phyloP scores from a whole-genome alignment of 1,140 invertebrate genomes.

The Magallana ariakensis region DNA sequence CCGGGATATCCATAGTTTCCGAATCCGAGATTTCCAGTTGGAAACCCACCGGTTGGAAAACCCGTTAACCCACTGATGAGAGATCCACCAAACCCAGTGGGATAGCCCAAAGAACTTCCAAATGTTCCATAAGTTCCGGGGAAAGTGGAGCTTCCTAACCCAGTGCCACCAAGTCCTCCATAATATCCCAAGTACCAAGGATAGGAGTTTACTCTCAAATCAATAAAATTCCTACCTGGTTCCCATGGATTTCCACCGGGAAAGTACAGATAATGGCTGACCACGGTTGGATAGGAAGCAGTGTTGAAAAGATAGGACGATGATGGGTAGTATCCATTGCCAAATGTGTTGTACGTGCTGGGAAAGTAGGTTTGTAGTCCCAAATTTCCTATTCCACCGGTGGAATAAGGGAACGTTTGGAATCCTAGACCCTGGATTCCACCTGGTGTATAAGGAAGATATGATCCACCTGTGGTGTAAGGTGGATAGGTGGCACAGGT shows the following conservation, averaged over 20 bases:
- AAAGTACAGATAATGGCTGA: slow-evolving; percentile 13
- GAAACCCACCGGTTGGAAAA: not conserved
- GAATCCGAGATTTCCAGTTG: not conserved
- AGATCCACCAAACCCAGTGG: not conserved
- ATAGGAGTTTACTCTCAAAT: slow-evolving; percentile 1
- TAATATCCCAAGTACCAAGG: slow-evolving; percentile 5
- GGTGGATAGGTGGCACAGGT: not conserved
- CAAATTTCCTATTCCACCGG: not conserved
- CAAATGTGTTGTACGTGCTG: not conserved
- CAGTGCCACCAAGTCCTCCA: not conserved
- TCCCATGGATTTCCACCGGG: slow-evolving; percentile 12
- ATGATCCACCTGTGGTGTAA: not conserved
- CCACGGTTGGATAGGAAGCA: slow-evolving; percentile 6
- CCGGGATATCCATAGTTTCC: not conserved
- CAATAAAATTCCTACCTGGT: not conserved
- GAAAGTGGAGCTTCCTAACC: not conserved
- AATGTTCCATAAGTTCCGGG: not conserved
- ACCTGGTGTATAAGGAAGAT: no score
- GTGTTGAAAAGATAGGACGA: not conserved
- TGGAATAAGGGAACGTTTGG: not conserved
- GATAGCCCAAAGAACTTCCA: not conserved
- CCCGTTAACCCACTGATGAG: not conserved
- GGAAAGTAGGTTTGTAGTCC: not conserved
- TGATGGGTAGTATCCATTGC: not conserved
- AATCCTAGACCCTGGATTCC: not conserved